Percentiles rank a stretch among this genome's conserved stretches.
phyloP scores from a whole-genome alignment of 2,797 vertebrate genomes.

The Acipenser transmontanus region DNA sequence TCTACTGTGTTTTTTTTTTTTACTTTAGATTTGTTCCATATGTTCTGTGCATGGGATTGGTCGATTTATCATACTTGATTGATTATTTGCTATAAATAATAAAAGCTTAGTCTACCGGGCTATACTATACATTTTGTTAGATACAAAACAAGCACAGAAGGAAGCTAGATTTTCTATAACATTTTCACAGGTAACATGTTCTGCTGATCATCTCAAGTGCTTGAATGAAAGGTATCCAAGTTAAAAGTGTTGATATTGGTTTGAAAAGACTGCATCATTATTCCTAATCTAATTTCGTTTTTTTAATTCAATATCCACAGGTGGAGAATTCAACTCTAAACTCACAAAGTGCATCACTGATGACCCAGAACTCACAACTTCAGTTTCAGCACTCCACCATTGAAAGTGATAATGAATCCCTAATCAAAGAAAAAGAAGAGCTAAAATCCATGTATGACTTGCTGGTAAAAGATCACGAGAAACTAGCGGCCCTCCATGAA shows the following conservation, averaged over 20 bases:
- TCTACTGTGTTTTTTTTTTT: no score
- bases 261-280: background rate
- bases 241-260: background rate
- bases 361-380: slow-evolving; percentile 92
- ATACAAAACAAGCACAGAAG: no score
- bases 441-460: slow-evolving; percentile 82
- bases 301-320: slow-evolving; percentile 43
- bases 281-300: background rate
- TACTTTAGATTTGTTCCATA: no score
- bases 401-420: slow-evolving; percentile 80
- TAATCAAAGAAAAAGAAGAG: slow-evolving; percentile 81
- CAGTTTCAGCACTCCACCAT: slow-evolving; percentile 82
- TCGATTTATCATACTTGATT: no score
- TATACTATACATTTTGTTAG: no score
- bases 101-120: no score
- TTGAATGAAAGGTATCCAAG: background rate
- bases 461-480: slow-evolving; percentile 88
- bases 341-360: slow-evolving; percentile 82
- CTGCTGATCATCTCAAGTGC: no score
- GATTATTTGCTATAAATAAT: no score
- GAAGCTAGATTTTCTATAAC: no score
- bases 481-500: slow-evolving; percentile 87
- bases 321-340: slow-evolving; percentile 92
- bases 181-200: no score
- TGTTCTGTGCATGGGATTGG: no score